Percentiles rank a stretch among this genome's conserved stretches.
These are phyloP conservation scores for Elanus axillaris DNA, from an alignment of 2,113 vertebrate species.

Conservation along the genomic window DNA sequence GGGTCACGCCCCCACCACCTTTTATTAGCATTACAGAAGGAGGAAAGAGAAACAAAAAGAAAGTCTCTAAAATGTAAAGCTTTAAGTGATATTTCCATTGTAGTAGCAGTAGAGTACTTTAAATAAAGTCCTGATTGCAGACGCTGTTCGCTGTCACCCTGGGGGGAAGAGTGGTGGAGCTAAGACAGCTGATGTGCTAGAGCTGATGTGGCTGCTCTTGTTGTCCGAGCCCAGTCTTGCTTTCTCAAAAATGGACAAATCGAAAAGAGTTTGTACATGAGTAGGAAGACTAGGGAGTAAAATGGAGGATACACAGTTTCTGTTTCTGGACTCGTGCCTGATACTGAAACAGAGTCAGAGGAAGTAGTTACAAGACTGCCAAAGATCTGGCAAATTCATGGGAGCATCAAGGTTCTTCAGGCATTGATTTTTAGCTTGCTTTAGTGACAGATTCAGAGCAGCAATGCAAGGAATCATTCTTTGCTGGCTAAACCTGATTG, in stretches of 20 bases:
- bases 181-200: neutral
- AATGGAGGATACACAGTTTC: neutral
- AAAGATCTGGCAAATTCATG: neutral
- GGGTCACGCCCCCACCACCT: neutral
- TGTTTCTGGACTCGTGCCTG: neutral
- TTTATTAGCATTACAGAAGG: neutral
- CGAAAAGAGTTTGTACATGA: neutral
- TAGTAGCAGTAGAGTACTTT: neutral
- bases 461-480: neutral
- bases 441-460: neutral
- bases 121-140: neutral
- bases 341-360: neutral
- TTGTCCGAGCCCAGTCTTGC: neutral
- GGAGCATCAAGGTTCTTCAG: neutral
- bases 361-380: neutral
- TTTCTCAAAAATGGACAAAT: neutral
- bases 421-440: neutral
- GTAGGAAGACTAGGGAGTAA: neutral
- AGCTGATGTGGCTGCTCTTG: neutral
- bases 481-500: neutral
- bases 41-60: neutral
- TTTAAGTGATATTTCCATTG: neutral
- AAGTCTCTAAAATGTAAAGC: neutral
- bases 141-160: neutral
- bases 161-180: neutral